phyloP scores from a whole-genome alignment of 2,113 vertebrate species.

The Columbina picui region DNA sequence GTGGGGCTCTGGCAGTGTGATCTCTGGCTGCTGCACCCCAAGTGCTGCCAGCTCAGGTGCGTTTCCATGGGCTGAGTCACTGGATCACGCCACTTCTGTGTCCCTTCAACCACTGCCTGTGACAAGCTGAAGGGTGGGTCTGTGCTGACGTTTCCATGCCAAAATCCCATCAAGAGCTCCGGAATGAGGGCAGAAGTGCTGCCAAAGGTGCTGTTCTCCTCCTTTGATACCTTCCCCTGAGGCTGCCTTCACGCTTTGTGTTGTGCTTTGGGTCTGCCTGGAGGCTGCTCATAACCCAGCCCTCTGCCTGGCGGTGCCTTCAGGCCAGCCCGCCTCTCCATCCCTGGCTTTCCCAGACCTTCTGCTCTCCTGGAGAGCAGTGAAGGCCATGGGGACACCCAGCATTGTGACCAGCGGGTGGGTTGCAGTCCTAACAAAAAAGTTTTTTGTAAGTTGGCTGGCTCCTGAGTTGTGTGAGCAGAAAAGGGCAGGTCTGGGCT shows the following conservation, averaged over 20 bases:
- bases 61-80: neutral
- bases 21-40: neutral
- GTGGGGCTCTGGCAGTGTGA: neutral
- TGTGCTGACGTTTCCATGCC: neutral
- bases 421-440: neutral
- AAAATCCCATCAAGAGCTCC: neutral
- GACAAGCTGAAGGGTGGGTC: neutral
- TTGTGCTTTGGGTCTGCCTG: neutral
- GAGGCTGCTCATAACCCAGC: neutral
- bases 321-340: neutral
- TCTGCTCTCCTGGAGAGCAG: neutral
- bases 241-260: neutral
- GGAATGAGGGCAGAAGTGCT: neutral
- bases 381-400: fast-evolving
- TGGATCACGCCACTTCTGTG: neutral
- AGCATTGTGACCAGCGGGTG: neutral
- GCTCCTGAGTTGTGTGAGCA: neutral
- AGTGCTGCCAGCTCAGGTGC: fast-evolving
- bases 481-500: neutral
- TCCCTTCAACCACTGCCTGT: neutral
- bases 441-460: neutral
- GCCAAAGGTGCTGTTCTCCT: neutral
- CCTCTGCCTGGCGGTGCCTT: neutral
- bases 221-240: neutral
- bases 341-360: neutral